Evolutionary conservation across 2,797 vertebrate genomes (phyloP).

Genomic region (Steatocranus sp.): DNA sequence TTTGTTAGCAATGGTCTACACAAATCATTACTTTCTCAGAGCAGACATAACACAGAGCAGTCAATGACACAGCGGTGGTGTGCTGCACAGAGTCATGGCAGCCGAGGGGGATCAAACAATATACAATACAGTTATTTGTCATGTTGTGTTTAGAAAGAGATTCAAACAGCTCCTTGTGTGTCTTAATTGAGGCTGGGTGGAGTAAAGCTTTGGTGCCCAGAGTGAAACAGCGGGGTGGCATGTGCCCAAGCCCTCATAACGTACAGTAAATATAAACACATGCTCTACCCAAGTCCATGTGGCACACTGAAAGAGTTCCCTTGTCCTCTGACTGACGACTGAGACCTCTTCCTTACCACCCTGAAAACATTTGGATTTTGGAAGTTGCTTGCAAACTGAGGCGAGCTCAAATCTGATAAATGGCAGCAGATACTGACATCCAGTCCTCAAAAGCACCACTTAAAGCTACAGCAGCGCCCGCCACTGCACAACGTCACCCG

Average conservation of each 20-base stretch:
- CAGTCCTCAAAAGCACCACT: not conserved
- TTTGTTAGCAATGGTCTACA: constrained; percentile 41
- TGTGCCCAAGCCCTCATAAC: constrained; percentile 57
- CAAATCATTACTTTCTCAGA: constrained; percentile 47
- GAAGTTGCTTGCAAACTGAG: not conserved
- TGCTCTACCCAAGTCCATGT: constrained; percentile 38
- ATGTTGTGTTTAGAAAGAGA: constrained; percentile 57
- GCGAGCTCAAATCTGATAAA: constrained; percentile 2
- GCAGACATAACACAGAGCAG: constrained; percentile 63
- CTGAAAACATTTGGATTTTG: constrained; percentile 14
- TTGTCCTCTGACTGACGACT: constrained; percentile 58
- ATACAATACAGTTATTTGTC: constrained; percentile 62
- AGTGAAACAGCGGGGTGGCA: constrained; percentile 56
- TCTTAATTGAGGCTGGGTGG: constrained; percentile 68
- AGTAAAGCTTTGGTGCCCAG: constrained; percentile 48
- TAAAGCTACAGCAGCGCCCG: not conserved
- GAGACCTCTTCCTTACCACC: constrained; percentile 33
- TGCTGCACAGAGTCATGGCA: constrained; percentile 14
- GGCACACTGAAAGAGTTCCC: constrained; percentile 59
- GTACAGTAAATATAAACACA: constrained; percentile 77
- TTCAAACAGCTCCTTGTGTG: constrained; percentile 75
- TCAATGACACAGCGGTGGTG: constrained; percentile 26
- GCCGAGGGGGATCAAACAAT: constrained; percentile 34
- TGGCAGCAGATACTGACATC: constrained; percentile 1
- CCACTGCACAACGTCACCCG: not conserved